phyloP scores from a whole-genome alignment of 1,140 invertebrate species.

The Tetramorium simillimum region DNA sequence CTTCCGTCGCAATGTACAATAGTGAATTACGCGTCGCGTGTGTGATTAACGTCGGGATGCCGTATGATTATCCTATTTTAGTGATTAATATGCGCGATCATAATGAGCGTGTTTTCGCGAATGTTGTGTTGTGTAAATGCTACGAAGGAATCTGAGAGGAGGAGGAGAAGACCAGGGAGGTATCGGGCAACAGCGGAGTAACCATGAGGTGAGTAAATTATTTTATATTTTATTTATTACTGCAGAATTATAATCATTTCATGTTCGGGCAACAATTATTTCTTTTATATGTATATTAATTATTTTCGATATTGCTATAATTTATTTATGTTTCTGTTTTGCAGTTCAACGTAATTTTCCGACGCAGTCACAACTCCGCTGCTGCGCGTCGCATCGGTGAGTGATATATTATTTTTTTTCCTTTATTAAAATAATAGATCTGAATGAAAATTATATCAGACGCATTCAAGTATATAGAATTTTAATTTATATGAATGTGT shows the following conservation, averaged over 20 bases:
- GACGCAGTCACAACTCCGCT: neutral
- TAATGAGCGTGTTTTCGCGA: neutral
- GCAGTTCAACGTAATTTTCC: neutral
- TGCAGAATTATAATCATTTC: neutral
- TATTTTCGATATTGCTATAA: neutral
- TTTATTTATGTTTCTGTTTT: slow-evolving; percentile 2
- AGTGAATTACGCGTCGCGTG: neutral
- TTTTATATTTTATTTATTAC: neutral
- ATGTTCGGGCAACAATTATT: neutral
- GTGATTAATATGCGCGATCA: neutral
- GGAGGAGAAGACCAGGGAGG: neutral
- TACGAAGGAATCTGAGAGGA: neutral
- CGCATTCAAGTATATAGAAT: no score
- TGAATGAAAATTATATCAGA: neutral
- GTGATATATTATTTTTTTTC: neutral
- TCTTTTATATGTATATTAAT: neutral
- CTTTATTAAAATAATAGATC: neutral
- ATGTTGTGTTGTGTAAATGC: neutral
- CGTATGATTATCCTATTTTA: neutral
- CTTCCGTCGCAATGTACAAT: neutral
- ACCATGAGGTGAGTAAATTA: neutral
- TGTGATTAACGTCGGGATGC: neutral
- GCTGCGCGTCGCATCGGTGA: neutral
- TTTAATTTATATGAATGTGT: no score
- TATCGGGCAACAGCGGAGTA: neutral